phyloP scores from a whole-genome alignment of 1,140 invertebrate species.

The Metopolophium dirhodum region DNA sequence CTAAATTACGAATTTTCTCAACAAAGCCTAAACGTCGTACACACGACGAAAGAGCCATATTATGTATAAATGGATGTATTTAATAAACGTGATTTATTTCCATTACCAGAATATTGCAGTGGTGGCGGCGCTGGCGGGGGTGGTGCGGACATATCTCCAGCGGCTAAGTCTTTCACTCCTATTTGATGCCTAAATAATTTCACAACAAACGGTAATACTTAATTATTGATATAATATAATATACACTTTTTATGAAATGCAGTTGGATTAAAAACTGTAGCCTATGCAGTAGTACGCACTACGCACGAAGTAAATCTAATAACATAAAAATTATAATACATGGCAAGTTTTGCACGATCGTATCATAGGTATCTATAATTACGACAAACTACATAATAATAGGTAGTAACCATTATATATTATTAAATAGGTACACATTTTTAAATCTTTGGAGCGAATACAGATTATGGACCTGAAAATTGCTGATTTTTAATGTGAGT shows the following conservation, averaged over 20 bases:
- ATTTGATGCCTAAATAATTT: conserved; percentile 42
- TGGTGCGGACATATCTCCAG: conserved; percentile 36
- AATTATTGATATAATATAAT: neutral
- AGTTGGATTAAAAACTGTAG: neutral
- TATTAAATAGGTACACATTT: neutral
- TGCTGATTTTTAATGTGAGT: neutral
- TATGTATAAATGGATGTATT: neutral
- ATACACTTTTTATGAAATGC: neutral
- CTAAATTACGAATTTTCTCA: neutral
- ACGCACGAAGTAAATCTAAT: neutral
- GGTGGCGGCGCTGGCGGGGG: conserved; percentile 33
- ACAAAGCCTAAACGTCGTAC: neutral
- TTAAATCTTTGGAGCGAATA: neutral
- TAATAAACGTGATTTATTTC: neutral
- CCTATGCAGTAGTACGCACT: too few relatives aligned
- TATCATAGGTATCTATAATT: neutral
- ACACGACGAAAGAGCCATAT: neutral
- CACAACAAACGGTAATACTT: neutral
- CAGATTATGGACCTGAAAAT: neutral
- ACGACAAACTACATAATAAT: neutral
- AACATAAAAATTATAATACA: neutral
- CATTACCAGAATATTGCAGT: conserved; percentile 28
- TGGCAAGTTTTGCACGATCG: too few relatives aligned
- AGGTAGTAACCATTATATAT: too few relatives aligned
- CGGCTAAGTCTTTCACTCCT: conserved; percentile 13